phyloP scores from a whole-genome alignment of 1,140 invertebrate genomes.

The Augochlora pura region DNA sequence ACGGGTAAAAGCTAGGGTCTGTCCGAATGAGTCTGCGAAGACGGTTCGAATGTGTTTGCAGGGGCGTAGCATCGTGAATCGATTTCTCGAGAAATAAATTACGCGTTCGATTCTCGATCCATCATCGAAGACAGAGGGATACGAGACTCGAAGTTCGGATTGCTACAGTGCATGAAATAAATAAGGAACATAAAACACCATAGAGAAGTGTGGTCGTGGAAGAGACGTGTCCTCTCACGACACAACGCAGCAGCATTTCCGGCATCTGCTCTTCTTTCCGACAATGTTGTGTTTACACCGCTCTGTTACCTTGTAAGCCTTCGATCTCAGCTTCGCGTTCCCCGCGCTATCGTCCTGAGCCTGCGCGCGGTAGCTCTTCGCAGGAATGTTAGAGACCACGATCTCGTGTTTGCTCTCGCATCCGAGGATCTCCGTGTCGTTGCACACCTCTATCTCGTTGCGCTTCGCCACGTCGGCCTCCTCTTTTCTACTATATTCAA shows the following conservation, averaged over 20 bases:
- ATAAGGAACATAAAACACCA: conserved; percentile 53
- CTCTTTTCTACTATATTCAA: neutral
- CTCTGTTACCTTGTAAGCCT: conserved; percentile 69
- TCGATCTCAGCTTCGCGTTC: conserved; percentile 63
- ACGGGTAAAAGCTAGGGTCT: conserved; percentile 15
- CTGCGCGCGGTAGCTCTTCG: conserved; percentile 69
- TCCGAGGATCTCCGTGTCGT: conserved; percentile 56
- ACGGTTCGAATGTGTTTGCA: neutral
- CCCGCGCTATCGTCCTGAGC: conserved; percentile 66
- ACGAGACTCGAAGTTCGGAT: no score
- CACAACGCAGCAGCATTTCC: conserved; percentile 73
- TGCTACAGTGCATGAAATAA: conserved; percentile 28
- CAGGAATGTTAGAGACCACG: conserved; percentile 52
- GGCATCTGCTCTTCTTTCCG: conserved; percentile 64
- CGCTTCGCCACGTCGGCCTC: neutral
- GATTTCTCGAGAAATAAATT: no score
- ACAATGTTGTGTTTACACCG: conserved; percentile 69
- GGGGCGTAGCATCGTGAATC: no score
- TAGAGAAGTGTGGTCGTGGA: neutral
- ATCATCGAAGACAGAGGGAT: no score
- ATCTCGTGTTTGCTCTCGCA: conserved; percentile 54
- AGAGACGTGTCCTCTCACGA: conserved; percentile 53
- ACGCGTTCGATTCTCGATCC: no score
- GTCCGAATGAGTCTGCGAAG: neutral
- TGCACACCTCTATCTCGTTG: neutral